Conservation (phyloP, 1,140 invertebrate genomes). For the Diorhabda carinulata region DNA sequence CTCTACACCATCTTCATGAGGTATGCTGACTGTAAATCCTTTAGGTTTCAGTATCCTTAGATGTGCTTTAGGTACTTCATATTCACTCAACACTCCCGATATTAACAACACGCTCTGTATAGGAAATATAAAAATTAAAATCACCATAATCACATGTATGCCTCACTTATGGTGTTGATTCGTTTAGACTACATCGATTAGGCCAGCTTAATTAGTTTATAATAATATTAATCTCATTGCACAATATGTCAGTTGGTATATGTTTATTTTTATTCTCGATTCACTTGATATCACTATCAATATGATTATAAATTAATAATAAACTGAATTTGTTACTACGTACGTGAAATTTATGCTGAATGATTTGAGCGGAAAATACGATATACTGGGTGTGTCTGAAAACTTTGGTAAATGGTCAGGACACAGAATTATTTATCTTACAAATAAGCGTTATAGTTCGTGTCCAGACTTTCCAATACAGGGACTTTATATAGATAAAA, state of each 20-base stretch:
- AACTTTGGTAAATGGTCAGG: too few species aligned
- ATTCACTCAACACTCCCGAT: neutral
- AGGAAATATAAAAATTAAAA: neutral
- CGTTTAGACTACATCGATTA: neutral
- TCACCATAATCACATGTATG: neutral
- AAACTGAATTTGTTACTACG: too few species aligned
- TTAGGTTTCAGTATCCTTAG: conserved; percentile 31
- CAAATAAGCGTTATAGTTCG: too few species aligned
- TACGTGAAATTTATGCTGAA: too few species aligned
- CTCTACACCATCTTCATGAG: conserved; percentile 38
- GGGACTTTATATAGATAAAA: too few species aligned
- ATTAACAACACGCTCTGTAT: neutral
- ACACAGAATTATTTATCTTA: too few species aligned
- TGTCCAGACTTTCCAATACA: too few species aligned
- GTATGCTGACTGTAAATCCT: conserved; percentile 43
- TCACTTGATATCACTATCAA: too few species aligned
- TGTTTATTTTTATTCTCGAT: neutral
- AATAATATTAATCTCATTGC: neutral
- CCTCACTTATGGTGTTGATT: neutral
- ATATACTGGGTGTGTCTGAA: too few species aligned
- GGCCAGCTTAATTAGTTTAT: neutral
- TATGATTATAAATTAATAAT: too few species aligned
- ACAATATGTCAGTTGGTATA: neutral
- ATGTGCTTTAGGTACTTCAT: conserved; percentile 32
- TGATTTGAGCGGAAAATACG: too few species aligned